Conservation (phyloP, 2,888 invertebrate genomes). For the Eupithecia subfuscata region DNA sequence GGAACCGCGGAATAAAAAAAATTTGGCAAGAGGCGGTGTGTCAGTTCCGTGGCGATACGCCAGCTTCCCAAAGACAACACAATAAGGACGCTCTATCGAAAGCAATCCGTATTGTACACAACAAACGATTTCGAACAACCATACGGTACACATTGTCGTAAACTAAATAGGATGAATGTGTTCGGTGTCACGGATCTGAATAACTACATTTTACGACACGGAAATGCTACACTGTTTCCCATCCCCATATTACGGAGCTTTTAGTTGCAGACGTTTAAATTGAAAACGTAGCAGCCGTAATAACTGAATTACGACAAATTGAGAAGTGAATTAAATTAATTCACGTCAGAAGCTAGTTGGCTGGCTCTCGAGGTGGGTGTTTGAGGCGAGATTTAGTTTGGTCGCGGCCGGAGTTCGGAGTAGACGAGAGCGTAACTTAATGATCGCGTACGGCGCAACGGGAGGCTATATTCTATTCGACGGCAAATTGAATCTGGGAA, state of each 20-base stretch:
- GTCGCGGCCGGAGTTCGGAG: constrained; percentile 51
- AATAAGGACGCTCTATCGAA: constrained; percentile 76
- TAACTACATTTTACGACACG: constrained; percentile 17
- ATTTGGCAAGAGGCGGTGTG: constrained; percentile 63
- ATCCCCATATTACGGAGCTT: constrained; percentile 8
- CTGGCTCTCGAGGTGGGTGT: constrained; percentile 57
- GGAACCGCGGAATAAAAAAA: constrained; percentile 63
- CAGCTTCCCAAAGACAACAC: constrained; percentile 74
- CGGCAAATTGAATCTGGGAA: constrained; percentile 80
- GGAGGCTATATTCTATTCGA: constrained; percentile 78
- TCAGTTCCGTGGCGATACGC: constrained; percentile 68
- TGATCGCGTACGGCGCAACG: constrained; percentile 74
- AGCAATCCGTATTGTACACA: constrained; percentile 71
- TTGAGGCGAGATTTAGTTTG: constrained; percentile 63
- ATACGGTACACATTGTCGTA: constrained; percentile 26
- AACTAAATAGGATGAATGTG: constrained; percentile 29
- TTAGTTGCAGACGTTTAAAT: constrained; percentile 31
- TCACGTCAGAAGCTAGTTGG: constrained; percentile 54
- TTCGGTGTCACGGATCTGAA: constrained; percentile 1
- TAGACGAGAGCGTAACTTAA: constrained; percentile 74
- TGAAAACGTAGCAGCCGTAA: constrained; percentile 46
- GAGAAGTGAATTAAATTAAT: constrained; percentile 54
- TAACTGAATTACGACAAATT: constrained; percentile 48
- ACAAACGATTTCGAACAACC: constrained; percentile 61
- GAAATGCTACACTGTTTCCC: constrained; percentile 11